Conservation (phyloP, 2,888 invertebrate species). For the Ptycholaimellus sp. region DNA sequence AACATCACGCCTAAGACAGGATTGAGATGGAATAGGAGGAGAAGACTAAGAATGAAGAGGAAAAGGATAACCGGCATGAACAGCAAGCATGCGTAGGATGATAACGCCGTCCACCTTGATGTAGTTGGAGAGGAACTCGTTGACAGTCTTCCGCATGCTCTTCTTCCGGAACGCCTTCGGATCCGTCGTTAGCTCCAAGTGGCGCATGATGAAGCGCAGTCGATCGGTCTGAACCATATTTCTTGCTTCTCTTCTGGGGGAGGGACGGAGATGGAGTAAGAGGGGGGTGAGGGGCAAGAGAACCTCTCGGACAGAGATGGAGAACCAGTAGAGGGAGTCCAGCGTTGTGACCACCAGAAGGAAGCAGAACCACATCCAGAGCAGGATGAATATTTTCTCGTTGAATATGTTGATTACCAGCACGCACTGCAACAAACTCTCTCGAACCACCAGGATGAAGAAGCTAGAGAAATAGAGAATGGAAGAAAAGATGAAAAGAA, state of each 20-base stretch:
- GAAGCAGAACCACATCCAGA: constrained; percentile 12
- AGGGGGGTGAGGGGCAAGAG: not conserved
- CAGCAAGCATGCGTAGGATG: constrained; percentile 22
- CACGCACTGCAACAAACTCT: constrained; percentile 16
- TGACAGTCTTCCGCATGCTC: constrained; percentile 20
- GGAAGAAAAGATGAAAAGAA: not conserved
- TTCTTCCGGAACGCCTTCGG: constrained; percentile 23
- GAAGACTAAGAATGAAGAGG: too few relatives aligned
- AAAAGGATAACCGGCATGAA: constrained; percentile 25
- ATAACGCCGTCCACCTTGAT: constrained; percentile 23
- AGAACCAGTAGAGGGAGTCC: constrained; percentile 24
- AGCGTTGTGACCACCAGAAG: constrained; percentile 20
- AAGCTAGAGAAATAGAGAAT: too few relatives aligned
- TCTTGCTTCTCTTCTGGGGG: not conserved
- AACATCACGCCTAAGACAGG: not conserved
- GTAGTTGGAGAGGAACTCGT: constrained; percentile 21
- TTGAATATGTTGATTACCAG: constrained; percentile 25
- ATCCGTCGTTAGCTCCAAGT: constrained; percentile 22
- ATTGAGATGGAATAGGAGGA: too few relatives aligned
- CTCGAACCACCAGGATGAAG: too few relatives aligned
- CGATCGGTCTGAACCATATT: constrained; percentile 15
- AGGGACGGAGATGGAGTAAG: not conserved
- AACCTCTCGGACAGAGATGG: constrained; percentile 18
- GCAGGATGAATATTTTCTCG: constrained; percentile 9
- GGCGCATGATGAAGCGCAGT: constrained; percentile 22